Conservation (phyloP, 1,140 invertebrate genomes). For the Aplysia californica region DNA sequence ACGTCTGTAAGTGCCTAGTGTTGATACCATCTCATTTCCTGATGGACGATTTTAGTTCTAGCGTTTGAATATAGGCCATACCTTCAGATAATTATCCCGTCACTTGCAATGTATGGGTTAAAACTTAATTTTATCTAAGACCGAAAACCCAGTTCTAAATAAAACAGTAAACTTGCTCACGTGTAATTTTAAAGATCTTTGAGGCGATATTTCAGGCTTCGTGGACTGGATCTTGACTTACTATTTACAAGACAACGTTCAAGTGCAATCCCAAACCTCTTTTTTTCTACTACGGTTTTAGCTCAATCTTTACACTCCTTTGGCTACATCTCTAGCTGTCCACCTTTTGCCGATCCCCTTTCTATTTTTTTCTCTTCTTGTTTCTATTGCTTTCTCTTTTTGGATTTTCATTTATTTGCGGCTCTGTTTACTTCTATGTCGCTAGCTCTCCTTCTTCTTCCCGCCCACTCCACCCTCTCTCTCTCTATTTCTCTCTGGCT, state of each 20-base stretch:
- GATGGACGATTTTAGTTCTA: background rate
- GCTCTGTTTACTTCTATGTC: background rate
- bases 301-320: background rate
- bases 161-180: too few relatives aligned
- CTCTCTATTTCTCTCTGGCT: background rate
- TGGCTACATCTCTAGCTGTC: background rate
- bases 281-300: background rate
- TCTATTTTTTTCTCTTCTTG: background rate
- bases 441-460: background rate
- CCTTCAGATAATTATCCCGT: background rate
- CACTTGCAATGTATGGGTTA: background rate
- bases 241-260: too few relatives aligned
- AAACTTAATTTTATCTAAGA: background rate
- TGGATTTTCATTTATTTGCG: background rate
- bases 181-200: background rate
- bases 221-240: background rate
- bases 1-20: background rate
- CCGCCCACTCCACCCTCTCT: background rate
- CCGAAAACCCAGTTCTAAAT: too few relatives aligned
- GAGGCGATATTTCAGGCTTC: background rate
- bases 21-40: background rate
- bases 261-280: too few relatives aligned
- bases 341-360: too few relatives aligned
- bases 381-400: background rate
- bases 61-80: background rate